Evolutionary conservation across 2,113 vertebrate genomes (phyloP), one percentile per base, ranked within the genome.

Genomic region (Ammodramus savannarum): DNA sequence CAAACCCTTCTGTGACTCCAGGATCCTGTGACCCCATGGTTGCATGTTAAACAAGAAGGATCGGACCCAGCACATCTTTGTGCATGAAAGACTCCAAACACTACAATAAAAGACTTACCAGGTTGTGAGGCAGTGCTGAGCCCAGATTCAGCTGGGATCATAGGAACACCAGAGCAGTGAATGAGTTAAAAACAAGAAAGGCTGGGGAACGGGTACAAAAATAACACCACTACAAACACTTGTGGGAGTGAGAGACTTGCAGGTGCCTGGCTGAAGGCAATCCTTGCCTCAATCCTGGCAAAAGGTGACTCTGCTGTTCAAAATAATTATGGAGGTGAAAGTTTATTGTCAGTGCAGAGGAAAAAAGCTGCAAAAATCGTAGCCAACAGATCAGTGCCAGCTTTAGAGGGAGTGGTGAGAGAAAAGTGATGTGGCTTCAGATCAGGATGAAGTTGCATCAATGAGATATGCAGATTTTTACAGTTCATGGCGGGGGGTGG

Each of bases 201-300:
- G 65, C 9, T 81, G 89, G 0, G 0, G 72, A 71, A 59, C 51
- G 13, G 0, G 1, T 16, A 32, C 62, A 21, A 46, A 88, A 89
- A 78, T 34, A 67, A 72, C 72, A 43, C 22, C 52, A 16, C 71
- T 5, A 36, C 78, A 69, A 69, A 66, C 41, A 52, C 36, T 1
- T 41, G 52, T 48, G 61, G 77, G 87, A 86, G 68, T 4, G 80
- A 87, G 48, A 79, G 57, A 22, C 57, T 65, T 6, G 4, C 87
- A 75, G 93, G 87, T 95, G 93, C 92, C 87, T 87, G 13, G 93
- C 95, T 94, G 81, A 91, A 93, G 89, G 87, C 87, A 72, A 79
- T 16, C 55, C 31, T 22, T 31, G 61, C 39, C 85, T 54, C 38
- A 43, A 1, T 26, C 77, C 69, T 51, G 81, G 77, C 77, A 43